A percentile compares a stretch with the other conserved stretches of the same genome.
phyloP scores from a whole-genome alignment of 2,113 vertebrate genomes.

The Cyanoramphus novaezelandiae region DNA sequence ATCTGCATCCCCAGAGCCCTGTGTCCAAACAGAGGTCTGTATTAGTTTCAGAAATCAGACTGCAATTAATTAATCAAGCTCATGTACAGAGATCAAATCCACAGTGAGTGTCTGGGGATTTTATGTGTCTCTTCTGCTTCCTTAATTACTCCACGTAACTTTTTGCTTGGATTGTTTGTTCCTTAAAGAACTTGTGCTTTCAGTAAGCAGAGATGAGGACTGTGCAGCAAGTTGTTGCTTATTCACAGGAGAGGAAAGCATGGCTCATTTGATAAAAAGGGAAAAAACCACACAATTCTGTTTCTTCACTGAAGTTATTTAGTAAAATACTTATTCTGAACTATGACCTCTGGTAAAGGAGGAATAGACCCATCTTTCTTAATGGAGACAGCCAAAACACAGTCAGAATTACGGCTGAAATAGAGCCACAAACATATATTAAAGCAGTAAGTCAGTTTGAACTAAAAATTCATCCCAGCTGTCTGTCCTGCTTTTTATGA shows the following conservation, averaged over 20 bases:
- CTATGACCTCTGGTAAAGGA: neutral
- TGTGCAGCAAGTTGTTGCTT: neutral
- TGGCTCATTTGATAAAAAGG: neutral
- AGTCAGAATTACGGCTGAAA: neutral
- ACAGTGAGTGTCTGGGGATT: neutral
- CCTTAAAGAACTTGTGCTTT: neutral
- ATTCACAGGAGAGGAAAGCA: neutral
- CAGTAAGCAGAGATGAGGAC: neutral
- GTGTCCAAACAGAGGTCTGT: neutral
- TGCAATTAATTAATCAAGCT: neutral
- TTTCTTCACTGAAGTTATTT: neutral
- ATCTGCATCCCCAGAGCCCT: neutral
- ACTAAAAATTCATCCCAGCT: neutral
- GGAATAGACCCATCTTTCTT: neutral
- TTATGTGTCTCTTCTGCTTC: neutral
- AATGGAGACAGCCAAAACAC: neutral
- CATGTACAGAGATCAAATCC: neutral
- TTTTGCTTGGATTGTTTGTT: neutral
- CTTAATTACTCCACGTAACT: neutral
- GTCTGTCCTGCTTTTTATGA: neutral
- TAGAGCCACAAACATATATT: neutral
- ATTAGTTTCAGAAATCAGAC: neutral
- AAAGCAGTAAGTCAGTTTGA: neutral
- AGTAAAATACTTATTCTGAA: neutral
- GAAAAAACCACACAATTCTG: neutral